phyloP scores from a whole-genome alignment of 2,113 vertebrate species.

The Ictidomys tridecemlineatus region DNA sequence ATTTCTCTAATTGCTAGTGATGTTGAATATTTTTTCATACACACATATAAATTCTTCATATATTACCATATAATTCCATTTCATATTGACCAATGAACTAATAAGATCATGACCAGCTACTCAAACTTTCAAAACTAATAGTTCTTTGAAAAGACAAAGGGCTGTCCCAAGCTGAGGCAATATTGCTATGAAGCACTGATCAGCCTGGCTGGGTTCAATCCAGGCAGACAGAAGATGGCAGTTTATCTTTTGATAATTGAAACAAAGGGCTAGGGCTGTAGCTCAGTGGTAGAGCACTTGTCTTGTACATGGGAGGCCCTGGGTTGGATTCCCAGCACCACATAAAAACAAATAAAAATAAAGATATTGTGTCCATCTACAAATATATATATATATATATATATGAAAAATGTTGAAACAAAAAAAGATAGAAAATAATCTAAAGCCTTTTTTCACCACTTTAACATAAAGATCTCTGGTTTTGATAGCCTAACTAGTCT shows the following conservation, averaged over 20 bases:
- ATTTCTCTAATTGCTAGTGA: too few relatives aligned
- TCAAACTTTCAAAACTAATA: constrained; percentile 8
- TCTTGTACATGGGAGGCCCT: too few relatives aligned
- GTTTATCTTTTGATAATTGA: neutral
- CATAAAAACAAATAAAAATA: too few relatives aligned
- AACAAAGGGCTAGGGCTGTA: too few relatives aligned
- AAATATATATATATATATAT: too few relatives aligned
- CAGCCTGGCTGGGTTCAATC: neutral
- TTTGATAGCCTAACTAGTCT: neutral
- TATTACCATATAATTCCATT: too few relatives aligned
- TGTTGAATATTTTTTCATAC: too few relatives aligned
- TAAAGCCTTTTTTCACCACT: neutral
- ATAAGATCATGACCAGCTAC: neutral
- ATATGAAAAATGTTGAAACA: neutral
- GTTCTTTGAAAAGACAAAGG: neutral
- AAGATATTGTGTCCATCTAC: too few relatives aligned
- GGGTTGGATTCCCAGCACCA: too few relatives aligned
- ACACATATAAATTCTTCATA: too few relatives aligned
- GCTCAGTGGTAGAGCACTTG: too few relatives aligned
- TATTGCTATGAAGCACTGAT: neutral
- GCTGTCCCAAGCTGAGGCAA: neutral
- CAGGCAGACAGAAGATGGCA: neutral
- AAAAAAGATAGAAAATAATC: neutral
- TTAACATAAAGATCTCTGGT: neutral
- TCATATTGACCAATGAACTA: neutral